phyloP scores from a whole-genome alignment of 2,888 invertebrate genomes.

The Zelleria hepariella region DNA sequence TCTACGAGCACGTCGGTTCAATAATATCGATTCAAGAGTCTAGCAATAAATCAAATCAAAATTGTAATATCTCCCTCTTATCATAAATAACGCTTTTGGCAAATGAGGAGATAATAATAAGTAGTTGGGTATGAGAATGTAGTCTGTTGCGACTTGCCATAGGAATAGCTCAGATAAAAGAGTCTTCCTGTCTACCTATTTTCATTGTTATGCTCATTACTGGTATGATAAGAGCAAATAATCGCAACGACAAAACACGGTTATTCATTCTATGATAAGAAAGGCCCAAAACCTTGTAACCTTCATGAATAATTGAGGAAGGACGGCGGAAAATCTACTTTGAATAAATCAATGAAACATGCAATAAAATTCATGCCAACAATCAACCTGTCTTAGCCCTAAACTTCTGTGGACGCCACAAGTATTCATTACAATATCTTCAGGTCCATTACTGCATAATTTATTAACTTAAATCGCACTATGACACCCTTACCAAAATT shows the following conservation, averaged over 20 bases:
- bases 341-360: not conserved
- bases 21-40: not conserved
- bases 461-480: constrained; percentile 1
- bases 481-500: not conserved
- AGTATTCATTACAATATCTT: not conserved
- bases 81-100: not conserved
- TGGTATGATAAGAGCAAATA: not conserved
- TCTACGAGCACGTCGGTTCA: not conserved
- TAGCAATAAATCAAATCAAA: not conserved
- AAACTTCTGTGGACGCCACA: not conserved
- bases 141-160: not conserved
- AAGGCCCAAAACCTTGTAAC: not conserved
- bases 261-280: not conserved
- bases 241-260: not conserved
- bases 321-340: not conserved
- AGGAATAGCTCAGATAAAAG: not conserved
- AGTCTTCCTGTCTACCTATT: not conserved
- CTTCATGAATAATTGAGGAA: not conserved
- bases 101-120: not conserved
- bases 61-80: not conserved
- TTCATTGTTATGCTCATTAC: not conserved
- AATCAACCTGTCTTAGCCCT: not conserved
- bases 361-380: not conserved
- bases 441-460: not conserved
- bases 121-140: not conserved